A percentile compares a stretch with the other conserved stretches of the same genome.
Evolutionary conservation across 2,113 vertebrate genomes (phyloP).

Genomic region (Phyllostomus hastatus): DNA sequence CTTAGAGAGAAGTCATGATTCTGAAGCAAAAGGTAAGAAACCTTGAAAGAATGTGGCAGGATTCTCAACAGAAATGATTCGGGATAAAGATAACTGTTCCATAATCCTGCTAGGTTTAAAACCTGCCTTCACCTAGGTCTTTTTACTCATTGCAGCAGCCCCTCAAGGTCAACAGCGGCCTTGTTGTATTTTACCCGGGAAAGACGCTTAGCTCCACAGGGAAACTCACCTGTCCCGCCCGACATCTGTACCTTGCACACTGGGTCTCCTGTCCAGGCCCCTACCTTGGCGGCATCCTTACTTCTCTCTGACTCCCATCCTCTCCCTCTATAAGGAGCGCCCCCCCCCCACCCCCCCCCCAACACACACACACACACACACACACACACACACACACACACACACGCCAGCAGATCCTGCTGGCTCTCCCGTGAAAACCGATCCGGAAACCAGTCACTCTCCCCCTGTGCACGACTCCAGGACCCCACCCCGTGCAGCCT

Average conservation of each 20-base stretch:
- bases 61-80: background rate
- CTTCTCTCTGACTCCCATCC: background rate
- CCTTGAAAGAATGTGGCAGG: background rate
- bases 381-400: too few species aligned
- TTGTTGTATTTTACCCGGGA: background rate
- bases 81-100: background rate
- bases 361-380: too few species aligned
- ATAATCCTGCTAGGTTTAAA: accelerated
- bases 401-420: background rate
- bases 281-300: background rate
- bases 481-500: accelerated
- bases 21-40: background rate
- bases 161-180: background rate
- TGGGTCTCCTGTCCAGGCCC: background rate
- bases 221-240: background rate
- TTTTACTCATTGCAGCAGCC: background rate
- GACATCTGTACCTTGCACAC: background rate
- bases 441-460: background rate
- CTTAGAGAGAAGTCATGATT: background rate
- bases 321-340: accelerated
- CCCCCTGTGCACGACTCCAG: accelerated
- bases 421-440: too few species aligned
- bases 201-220: background rate
- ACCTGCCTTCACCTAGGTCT: background rate
- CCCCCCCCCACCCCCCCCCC: accelerated